Conservation (phyloP, 2,113 vertebrate genomes). For the Pongo pygmaeus region DNA sequence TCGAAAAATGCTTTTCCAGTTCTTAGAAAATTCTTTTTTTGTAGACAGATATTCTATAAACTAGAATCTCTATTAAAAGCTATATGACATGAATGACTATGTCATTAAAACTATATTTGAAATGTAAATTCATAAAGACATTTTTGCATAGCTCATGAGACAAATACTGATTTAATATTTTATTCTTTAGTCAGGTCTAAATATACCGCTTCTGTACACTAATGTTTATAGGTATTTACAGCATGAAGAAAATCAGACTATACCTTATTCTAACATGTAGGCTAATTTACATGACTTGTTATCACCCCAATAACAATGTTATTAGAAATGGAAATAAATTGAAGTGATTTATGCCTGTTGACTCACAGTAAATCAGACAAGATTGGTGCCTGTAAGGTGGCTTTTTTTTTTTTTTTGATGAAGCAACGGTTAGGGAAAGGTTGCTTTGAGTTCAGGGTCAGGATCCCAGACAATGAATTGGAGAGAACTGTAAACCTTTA, state of each 20-base stretch:
- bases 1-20: neutral
- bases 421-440: no score
- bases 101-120: neutral
- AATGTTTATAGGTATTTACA: neutral
- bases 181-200: neutral
- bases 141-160: neutral
- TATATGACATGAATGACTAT: neutral
- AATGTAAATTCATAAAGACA: neutral
- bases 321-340: neutral
- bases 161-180: neutral
- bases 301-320: neutral
- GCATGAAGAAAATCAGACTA: neutral
- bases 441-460: neutral
- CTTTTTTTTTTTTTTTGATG: no score
- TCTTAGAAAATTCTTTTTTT: neutral
- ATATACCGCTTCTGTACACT: neutral
- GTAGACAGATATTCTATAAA: neutral
- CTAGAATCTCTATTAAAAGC: neutral
- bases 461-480: neutral
- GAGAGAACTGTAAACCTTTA: neutral
- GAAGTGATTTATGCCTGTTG: neutral
- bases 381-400: neutral
- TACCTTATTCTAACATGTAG: neutral
- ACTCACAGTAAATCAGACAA: neutral
- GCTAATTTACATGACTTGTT: neutral